phyloP scores from a whole-genome alignment of 2,797 vertebrate species.

The Coilia nasus region DNA sequence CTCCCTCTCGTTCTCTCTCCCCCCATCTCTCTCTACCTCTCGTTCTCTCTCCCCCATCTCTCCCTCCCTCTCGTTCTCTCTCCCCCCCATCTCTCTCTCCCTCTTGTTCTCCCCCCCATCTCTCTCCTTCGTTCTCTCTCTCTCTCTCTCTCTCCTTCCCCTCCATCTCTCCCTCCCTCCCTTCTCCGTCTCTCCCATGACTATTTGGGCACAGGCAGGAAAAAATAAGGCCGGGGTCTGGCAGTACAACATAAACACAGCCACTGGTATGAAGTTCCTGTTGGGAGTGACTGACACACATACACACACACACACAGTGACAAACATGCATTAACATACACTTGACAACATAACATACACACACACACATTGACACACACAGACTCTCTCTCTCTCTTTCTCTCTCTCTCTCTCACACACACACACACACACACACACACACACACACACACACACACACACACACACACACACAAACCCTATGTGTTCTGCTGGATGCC shows the following conservation, averaged over 20 bases:
- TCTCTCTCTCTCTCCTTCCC: not conserved
- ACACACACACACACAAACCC: no score
- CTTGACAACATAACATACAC: no score
- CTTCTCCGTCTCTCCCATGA: not conserved
- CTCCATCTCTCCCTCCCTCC: not conserved
- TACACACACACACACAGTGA: not conserved
- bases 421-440: no score
- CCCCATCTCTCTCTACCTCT: no score
- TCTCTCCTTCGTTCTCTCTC: no score
- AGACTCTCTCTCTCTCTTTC: no score
- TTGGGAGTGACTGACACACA: not conserved
- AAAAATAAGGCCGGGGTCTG: constrained; percentile 2
- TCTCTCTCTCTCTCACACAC: no score
- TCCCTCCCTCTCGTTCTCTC: not conserved
- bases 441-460: no score
- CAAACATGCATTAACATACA: not conserved
- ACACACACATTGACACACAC: not conserved
- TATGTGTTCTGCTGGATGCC: not conserved
- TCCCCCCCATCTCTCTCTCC: not conserved
- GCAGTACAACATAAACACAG: not conserved
- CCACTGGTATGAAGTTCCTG: no score
- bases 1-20: not conserved
- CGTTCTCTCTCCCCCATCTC: no score
- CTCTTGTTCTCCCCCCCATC: no score
- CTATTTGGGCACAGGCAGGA: not conserved